phyloP scores from a whole-genome alignment of 2,888 invertebrate genomes.

The Mythimna lalbum region DNA sequence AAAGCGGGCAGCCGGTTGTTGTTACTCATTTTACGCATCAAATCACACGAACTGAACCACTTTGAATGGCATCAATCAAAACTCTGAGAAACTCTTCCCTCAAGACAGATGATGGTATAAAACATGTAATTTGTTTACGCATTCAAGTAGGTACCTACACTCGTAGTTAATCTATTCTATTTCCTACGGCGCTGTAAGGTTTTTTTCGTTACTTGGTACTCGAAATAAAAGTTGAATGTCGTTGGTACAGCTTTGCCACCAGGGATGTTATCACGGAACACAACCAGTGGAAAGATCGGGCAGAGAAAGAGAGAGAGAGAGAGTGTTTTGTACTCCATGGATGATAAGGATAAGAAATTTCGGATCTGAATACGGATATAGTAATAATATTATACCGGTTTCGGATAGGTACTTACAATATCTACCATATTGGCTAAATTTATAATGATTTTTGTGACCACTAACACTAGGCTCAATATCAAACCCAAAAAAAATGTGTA shows the following conservation, averaged over 20 bases:
- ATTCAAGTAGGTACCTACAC: conserved; percentile 41
- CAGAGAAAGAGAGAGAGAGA: too few relatives aligned
- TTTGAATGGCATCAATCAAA: conserved; percentile 65
- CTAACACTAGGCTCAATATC: conserved; percentile 1
- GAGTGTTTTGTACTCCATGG: too few relatives aligned
- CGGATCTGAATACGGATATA: too few relatives aligned
- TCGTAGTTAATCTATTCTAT: conserved; percentile 31
- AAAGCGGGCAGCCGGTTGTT: conserved; percentile 65
- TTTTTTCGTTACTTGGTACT: background rate
- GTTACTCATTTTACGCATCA: conserved; percentile 79
- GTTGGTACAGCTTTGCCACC: background rate
- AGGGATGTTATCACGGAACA: too few relatives aligned
- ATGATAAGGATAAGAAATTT: too few relatives aligned
- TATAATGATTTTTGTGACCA: background rate
- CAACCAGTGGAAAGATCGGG: too few relatives aligned
- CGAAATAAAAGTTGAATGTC: background rate
- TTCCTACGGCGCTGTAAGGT: background rate
- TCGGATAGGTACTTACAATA: background rate
- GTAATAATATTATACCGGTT: too few relatives aligned
- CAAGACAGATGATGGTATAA: conserved; percentile 49
- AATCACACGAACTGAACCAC: conserved; percentile 70
- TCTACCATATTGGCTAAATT: background rate
- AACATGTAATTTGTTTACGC: conserved; percentile 53
- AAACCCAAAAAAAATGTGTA: conserved; percentile 50
- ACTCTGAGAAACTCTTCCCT: conserved; percentile 57